These are phyloP conservation scores for Sebastes alutus DNA, from an alignment of 2,797 vertebrate species.

Conservation along the genomic window DNA sequence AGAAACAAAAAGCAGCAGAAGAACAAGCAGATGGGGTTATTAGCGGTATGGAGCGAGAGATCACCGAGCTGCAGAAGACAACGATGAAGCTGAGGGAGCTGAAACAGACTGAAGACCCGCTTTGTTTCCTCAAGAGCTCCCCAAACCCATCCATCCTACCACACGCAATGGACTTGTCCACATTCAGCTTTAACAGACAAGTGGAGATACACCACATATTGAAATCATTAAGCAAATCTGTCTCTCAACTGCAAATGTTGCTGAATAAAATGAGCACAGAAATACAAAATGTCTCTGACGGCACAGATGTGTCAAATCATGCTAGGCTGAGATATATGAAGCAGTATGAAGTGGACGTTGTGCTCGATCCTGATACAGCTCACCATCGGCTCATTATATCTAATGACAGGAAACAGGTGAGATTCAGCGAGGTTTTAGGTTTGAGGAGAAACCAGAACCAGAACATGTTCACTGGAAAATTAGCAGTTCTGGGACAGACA, in stretches of 20 bases:
- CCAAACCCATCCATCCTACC: not conserved
- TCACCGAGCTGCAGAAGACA: constrained; percentile 8
- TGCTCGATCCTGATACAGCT: constrained; percentile 51
- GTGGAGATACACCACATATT: not conserved
- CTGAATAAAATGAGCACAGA: constrained; percentile 36
- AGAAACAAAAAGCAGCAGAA: constrained; percentile 52
- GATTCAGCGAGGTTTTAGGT: not conserved
- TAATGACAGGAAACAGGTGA: constrained; percentile 32
- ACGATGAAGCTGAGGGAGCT: constrained; percentile 30
- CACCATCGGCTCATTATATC: constrained; percentile 50
- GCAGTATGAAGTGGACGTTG: constrained; percentile 24
- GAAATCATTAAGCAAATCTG: constrained; percentile 1
- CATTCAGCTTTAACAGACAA: not conserved
- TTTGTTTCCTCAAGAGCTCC: constrained; percentile 42
- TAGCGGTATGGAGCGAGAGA: constrained; percentile 33
- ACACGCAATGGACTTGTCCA: constrained; percentile 18
- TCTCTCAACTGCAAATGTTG: not conserved
- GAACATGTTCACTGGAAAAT: constrained; percentile 4
- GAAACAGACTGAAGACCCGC: constrained; percentile 30
- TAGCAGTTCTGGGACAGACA: constrained; percentile 42
- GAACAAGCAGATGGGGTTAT: constrained; percentile 10
- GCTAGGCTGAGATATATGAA: constrained; percentile 11
- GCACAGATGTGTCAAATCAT: not conserved
- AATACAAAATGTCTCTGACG: not conserved
- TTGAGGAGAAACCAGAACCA: not conserved